Evolutionary conservation across 2,888 invertebrate genomes (phyloP), one percentile per base, ranked within the genome.

Genomic region (Lathronympha strigana): DNA sequence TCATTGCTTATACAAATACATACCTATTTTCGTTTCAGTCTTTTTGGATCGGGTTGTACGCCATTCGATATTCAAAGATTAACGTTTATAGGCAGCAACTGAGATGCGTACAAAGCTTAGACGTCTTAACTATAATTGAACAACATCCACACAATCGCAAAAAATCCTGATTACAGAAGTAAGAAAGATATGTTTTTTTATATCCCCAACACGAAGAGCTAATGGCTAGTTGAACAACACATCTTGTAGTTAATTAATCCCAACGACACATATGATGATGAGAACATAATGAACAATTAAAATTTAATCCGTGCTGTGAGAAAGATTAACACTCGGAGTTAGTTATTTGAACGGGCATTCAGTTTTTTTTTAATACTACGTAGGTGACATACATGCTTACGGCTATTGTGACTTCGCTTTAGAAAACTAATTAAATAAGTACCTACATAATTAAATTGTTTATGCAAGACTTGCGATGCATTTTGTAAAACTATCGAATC

Each of bases 151-250:
- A 55, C 40, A 19, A 11, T 15, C 6, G 19, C 28, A 25, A 57
- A 57, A 43, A 63, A 51, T 58, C 11, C 23, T 50, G 31, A 50
- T 47, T 55, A 54, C 25, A 54, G n/a, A 55, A 40, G 40, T 55
- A 15, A 57, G 40, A 57, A 28, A 40, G 13, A 23, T 57, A 43
- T 25, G 23, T 57, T 31, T 40, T 15, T 45, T 54, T 53, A 11
- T 19, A 21, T 60, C 38, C 50, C 31, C 53, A 23, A 45, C 54
- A 19, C 43, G 31, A 4, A 49, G 54, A 23, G 43, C 33, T 64
- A 64, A 64, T 60, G 6, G 36, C 23, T 36, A 36, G 64, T 60
- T 53, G 45, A 64, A 64, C 28, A 45, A 60, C 58, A 45, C 36
- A 25, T 64, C 53, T 63, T 58, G 43, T 19, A 33, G 21, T 17